A percentile compares a stretch with the other conserved stretches of the same genome.
phyloP scores from a whole-genome alignment of 2,113 vertebrate genomes.

The Uropsilus gracilis region DNA sequence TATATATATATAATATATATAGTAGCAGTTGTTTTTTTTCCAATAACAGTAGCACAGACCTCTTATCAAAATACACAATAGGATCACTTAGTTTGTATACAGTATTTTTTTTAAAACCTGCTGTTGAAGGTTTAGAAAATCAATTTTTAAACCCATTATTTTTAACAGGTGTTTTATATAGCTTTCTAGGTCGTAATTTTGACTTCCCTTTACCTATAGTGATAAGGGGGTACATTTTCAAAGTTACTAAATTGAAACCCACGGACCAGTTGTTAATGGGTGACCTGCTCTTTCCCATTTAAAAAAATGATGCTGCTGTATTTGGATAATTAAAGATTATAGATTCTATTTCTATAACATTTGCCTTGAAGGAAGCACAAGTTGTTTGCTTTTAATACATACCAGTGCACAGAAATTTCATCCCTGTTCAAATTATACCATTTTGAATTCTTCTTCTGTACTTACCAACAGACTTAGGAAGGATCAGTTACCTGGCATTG shows the following conservation, averaged over 20 bases:
- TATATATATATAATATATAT: conserved; percentile 21
- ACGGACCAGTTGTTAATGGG: conserved; percentile 53
- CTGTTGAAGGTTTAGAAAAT: conserved; percentile 55
- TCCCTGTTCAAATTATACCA: conserved; percentile 85
- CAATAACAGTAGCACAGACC: not conserved
- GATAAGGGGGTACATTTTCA: conserved; percentile 54
- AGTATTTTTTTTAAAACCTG: conserved; percentile 52
- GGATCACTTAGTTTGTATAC: conserved; percentile 1
- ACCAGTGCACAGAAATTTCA: conserved; percentile 81
- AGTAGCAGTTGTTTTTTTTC: conserved; percentile 18
- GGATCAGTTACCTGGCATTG: conserved; percentile 84
- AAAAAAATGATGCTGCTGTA: conserved; percentile 42
- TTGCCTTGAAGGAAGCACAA: conserved; percentile 76
- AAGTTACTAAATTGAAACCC: conserved; percentile 59
- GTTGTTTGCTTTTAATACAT: conserved; percentile 86
- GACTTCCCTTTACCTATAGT: conserved; percentile 54
- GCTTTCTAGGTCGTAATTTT: conserved; percentile 60
- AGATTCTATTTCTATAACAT: conserved; percentile 78
- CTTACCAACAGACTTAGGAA: conserved; percentile 82
- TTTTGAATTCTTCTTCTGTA: conserved; percentile 84
- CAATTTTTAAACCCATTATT: conserved; percentile 63
- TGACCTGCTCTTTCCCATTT: conserved; percentile 59
- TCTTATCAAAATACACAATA: conserved; percentile 58
- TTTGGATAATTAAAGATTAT: conserved; percentile 80
- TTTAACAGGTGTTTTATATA: conserved; percentile 41